Base-by-base conservation (phyloP, 2,797 vertebrate species). In the Ctenochaetus hawaiiensis region DNA sequence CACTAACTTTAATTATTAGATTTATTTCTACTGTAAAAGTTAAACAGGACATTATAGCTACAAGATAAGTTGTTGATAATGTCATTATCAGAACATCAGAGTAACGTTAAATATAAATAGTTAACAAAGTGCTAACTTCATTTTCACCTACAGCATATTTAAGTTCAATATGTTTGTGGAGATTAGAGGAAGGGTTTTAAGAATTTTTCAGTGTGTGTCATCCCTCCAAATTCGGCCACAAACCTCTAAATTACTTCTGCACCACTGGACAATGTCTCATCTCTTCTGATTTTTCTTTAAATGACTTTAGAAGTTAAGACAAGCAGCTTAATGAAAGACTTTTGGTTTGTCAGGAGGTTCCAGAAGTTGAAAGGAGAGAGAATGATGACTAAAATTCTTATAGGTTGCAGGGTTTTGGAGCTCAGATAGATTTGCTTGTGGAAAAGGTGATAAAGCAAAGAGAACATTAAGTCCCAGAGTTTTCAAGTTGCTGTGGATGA, bases 401-500 rank as follows among this genome's bases (percentile, higher is more conserved):
- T 34, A 30, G 17, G 3, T 18, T 37, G 20, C 6, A 20, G 34
- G 14, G 2, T 53, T 20, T 52, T 53, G 53, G 37, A 45, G 23
- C 20, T 70, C 10, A 5, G 56, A 49, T 23, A 8, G 1, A 18
- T 56, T 22, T 12, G 16, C 6, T 13, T 22, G 30, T 34, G 30
- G 30, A 34, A 34, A 34, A 34, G 6, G 13, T 18, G 1, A 61
- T 8, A 5, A 41, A 54, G 44, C 12, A 11, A 43, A 64, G 20
- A 13, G 34, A 57, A 49, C 71, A 20, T 5, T 9, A 22, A 44
- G 48, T 53, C 18, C 23, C 3, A 4, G 26, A 56, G 20, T 16
- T 45, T 22, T 67, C 65, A 10, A 14, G 37, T 47, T 59, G 53
- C 34, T 41, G 20, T 12, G 18, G 72, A 59, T 66, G 23, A 4